A percentile compares a stretch with the other conserved stretches of the same genome.
phyloP scores from a whole-genome alignment of 2,113 vertebrate species.

The Plecotus auritus region DNA sequence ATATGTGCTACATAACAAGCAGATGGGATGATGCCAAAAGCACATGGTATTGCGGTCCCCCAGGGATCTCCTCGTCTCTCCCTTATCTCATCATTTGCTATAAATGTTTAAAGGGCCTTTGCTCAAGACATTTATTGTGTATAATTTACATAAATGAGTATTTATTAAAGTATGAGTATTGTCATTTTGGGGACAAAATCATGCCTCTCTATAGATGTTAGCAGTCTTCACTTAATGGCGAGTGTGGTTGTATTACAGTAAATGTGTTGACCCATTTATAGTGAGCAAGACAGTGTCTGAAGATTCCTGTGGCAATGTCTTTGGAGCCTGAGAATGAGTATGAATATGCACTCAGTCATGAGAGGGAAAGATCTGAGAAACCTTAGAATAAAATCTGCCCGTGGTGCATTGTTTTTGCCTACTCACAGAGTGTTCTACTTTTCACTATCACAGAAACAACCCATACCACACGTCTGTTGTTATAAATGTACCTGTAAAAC shows the following conservation, averaged over 20 bases:
- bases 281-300: neutral
- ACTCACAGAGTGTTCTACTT: neutral
- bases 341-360: neutral
- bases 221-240: slow-evolving; percentile 26
- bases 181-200: slow-evolving; percentile 22
- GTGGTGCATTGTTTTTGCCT: neutral
- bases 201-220: neutral
- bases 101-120: slow-evolving; percentile 44
- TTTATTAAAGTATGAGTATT: slow-evolving; percentile 22
- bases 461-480: neutral
- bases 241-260: neutral
- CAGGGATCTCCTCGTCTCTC: slow-evolving; percentile 1
- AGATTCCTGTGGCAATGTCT: neutral
- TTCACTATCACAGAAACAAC: neutral
- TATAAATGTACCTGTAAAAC: neutral
- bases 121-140: slow-evolving; percentile 14
- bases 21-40: slow-evolving; percentile 23
- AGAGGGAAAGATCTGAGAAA: neutral
- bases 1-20: slow-evolving; percentile 20
- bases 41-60: neutral
- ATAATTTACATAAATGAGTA: neutral
- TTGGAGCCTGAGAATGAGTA: neutral
- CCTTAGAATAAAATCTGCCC: neutral
- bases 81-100: neutral
- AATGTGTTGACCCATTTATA: neutral